phyloP scores from a whole-genome alignment of 2,888 invertebrate species.

The Sarcophaga rosellei region DNA sequence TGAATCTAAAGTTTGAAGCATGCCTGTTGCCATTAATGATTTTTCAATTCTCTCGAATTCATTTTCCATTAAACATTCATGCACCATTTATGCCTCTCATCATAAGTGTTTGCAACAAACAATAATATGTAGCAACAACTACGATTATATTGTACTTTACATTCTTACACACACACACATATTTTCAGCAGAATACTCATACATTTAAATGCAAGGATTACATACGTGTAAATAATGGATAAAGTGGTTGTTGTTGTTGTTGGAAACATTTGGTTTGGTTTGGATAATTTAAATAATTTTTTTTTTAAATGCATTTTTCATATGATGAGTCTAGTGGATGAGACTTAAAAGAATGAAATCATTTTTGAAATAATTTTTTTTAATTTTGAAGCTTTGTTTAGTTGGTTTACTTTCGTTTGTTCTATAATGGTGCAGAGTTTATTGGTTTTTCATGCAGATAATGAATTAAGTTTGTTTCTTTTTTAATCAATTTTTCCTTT shows the following conservation, averaged over 20 bases:
- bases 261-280: slow-evolving; percentile 4
- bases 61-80: background rate
- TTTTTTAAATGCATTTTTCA: slow-evolving; percentile 21
- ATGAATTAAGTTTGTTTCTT: no score
- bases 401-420: no score
- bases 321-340: background rate
- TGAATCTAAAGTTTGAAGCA: no score
- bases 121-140: background rate
- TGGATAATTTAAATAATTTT: slow-evolving; percentile 17
- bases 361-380: no score
- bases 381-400: no score
- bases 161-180: background rate
- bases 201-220: background rate
- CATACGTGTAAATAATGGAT: background rate
- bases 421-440: no score
- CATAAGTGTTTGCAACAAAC: background rate
- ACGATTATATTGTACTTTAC: background rate
- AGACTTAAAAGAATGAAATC: background rate
- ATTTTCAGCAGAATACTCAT: background rate
- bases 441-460: no score
- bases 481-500: no score
- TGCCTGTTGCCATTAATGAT: background rate
- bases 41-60: background rate
- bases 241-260: background rate
- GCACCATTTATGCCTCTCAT: background rate